Evolutionary conservation across 1,140 invertebrate genomes (phyloP).

Genomic region (Rhopalosiphum padi): DNA sequence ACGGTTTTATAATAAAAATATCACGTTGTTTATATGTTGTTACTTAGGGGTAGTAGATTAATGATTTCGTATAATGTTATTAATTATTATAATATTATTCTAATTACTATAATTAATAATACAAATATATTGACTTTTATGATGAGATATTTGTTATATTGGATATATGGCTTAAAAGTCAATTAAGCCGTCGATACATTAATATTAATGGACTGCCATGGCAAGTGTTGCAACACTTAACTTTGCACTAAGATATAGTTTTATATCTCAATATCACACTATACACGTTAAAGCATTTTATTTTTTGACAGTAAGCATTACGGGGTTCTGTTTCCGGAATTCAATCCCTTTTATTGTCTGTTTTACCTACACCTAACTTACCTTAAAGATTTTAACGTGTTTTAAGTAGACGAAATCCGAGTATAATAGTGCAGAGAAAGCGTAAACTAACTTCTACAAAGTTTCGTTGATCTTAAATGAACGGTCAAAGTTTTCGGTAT

Average conservation of each 20-base stretch:
- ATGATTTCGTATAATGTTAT: background rate
- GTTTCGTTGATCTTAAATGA: slow-evolving; percentile 35
- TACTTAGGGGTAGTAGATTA: background rate
- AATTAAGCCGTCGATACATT: background rate
- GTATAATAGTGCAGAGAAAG: slow-evolving; percentile 25
- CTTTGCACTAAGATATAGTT: background rate
- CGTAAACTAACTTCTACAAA: slow-evolving; percentile 44
- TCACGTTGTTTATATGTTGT: too few relatives aligned
- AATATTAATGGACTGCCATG: slow-evolving; percentile 15
- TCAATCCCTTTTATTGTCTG: background rate
- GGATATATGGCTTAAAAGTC: background rate
- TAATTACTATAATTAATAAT: background rate
- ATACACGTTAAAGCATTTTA: background rate
- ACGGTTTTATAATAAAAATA: too few relatives aligned
- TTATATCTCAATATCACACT: background rate
- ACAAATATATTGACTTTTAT: slow-evolving; percentile 3
- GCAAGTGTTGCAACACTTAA: background rate
- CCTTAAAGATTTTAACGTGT: slow-evolving; percentile 4
- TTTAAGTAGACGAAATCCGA: background rate
- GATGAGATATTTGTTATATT: background rate
- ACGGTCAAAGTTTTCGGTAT: slow-evolving; percentile 35
- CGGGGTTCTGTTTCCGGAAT: background rate
- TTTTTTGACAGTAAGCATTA: background rate
- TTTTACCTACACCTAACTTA: background rate
- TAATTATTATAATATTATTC: slow-evolving; percentile 14